Base-by-base conservation (phyloP, 1,140 invertebrate species). In the Manduca sexta region DNA sequence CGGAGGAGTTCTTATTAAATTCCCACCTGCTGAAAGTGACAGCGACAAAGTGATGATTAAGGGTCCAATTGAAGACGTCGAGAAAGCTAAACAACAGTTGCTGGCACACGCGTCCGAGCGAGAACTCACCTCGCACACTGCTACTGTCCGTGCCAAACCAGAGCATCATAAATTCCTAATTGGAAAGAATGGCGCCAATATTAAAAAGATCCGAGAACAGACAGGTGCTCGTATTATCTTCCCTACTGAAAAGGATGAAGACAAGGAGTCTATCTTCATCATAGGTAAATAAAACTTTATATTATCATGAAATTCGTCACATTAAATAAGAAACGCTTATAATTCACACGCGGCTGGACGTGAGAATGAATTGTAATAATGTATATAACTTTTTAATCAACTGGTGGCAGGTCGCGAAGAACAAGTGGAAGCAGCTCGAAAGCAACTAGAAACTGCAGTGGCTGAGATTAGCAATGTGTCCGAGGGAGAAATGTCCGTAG, bases 161-260 rank as follows among this genome's bases (percentile, higher is more conserved):
- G 94, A 98, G 79, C 96, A 97, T 76, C 97, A 98, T 79, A 95
- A 94, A 77, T 99, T 98, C 87, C 90, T 99, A 2, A 90, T 90
- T 52, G 97, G 97, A 49, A 95, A 96, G 81, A 95, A 92, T 77
- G 97, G 97, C 62, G 92, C 92, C 38, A 98, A 97, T 68, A 98
- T 99, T 54, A 96, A 93, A 59, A 97, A 96, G 89, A 94, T 98
- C 60, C 90, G 96, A 14, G 96, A 98, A 64, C 92, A 92, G 42
- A 98, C 96, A 18, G 94, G 94, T 21, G 96, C 95, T 16, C 89
- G 96, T 43, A 95, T 99, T 54, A 92, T 98, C 58, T 98, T 99
- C 87, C 97, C 0, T n/a, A 90, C 91, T 1, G 94, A 94, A 49
- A 92, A 92, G 52, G 97, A 98, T 78, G 90, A 93, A 33, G 94